Percentiles rank a stretch among this genome's conserved stretches.
These are phyloP conservation scores for Microctenopoma lineatum DNA, from an alignment of 2,797 vertebrate genomes.

Conservation along the genomic window DNA sequence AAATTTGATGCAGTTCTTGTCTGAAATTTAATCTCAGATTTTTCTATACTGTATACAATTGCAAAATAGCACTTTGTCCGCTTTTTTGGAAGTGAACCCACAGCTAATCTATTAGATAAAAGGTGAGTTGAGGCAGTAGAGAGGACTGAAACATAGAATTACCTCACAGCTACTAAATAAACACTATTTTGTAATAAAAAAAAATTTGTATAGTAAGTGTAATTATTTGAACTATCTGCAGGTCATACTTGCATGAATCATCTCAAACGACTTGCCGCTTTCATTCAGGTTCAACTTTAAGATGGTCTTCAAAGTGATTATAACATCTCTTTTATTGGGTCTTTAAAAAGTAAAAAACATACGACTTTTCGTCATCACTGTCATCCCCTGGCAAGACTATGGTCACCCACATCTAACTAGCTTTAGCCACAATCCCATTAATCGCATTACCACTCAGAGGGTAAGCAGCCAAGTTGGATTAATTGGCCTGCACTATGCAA, in stretches of 20 bases:
- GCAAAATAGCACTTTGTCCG: constrained; percentile 5
- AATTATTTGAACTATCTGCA: neutral
- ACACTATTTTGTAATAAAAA: neutral
- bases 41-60: neutral
- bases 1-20: neutral
- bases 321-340: constrained; percentile 30
- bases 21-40: neutral
- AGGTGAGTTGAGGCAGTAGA: neutral
- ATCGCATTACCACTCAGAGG: constrained; percentile 80
- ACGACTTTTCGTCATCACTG: constrained; percentile 42
- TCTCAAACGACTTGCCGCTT: neutral
- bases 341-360: constrained; percentile 56
- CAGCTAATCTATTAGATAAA: constrained; percentile 21
- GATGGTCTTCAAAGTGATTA: constrained; percentile 51
- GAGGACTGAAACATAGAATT: constrained; percentile 14
- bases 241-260: neutral
- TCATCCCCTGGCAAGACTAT: constrained; percentile 48
- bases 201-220: neutral
- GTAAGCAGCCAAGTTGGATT: constrained; percentile 79
- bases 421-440: constrained; percentile 80
- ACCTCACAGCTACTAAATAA: constrained; percentile 1
- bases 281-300: constrained; percentile 31
- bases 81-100: constrained; percentile 1
- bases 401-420: constrained; percentile 63
- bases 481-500: constrained; percentile 83